These are phyloP conservation scores for Thecophora atra DNA, from an alignment of 2,888 invertebrate genomes.

Conservation along the genomic window DNA sequence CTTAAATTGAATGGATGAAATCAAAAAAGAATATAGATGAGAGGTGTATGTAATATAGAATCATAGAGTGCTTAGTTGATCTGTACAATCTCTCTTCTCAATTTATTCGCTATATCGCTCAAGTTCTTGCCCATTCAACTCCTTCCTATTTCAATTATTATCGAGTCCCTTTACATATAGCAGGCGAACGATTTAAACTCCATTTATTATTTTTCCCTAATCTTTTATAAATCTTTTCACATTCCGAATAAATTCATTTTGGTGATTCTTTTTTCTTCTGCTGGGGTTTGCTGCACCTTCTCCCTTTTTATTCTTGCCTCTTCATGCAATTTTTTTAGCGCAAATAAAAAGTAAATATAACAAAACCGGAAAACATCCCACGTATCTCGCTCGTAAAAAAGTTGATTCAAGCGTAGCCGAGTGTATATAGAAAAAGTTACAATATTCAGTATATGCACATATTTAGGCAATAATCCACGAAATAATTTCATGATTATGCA, in stretches of 20 bases:
- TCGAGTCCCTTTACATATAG: neutral
- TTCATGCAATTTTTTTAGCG: neutral
- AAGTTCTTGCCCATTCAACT: too few species aligned
- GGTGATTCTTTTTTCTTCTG: too few species aligned
- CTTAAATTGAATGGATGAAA: too few species aligned
- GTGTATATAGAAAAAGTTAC: too few species aligned
- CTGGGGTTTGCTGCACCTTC: neutral
- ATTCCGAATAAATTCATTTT: neutral
- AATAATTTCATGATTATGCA: constrained; percentile 45
- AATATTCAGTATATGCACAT: neutral
- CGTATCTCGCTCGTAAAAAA: neutral
- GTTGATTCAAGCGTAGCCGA: neutral
- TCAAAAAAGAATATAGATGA: too few species aligned
- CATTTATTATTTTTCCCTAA: neutral
- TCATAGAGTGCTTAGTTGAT: too few species aligned
- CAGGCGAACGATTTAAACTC: constrained; percentile 1
- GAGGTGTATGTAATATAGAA: too few species aligned
- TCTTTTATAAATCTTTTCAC: neutral
- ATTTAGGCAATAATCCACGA: constrained; percentile 43
- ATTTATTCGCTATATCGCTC: too few species aligned
- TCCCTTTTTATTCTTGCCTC: neutral
- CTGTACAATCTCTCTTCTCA: too few species aligned
- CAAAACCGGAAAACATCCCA: neutral
- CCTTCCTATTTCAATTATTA: too few species aligned
- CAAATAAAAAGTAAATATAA: neutral